Conservation (phyloP, 2,113 vertebrate genomes). For the Oreochromis tanganicae region DNA sequence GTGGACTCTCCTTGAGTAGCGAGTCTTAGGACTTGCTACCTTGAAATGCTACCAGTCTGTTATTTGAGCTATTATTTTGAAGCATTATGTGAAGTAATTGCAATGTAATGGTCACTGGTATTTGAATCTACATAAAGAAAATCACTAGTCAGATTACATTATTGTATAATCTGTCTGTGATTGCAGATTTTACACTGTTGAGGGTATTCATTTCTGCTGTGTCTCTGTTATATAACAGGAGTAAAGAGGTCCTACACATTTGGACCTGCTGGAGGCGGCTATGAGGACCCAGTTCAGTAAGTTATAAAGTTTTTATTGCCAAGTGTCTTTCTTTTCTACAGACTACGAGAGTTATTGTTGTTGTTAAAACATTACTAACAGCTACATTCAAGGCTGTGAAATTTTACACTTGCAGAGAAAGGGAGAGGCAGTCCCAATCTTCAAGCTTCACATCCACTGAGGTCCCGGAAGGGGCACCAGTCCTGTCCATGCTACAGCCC, state of each 20-base stretch:
- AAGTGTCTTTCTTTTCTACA: not conserved
- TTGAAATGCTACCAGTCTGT: not conserved
- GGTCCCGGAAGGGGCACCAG: constrained; percentile 78
- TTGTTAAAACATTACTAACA: not conserved
- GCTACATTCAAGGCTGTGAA: not conserved
- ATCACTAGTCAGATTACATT: not conserved
- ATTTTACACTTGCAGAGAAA: constrained; percentile 56
- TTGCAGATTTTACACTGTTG: not conserved
- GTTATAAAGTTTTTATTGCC: constrained; percentile 12
- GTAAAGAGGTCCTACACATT: constrained; percentile 88
- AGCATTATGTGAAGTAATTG: not conserved
- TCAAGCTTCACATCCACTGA: constrained; percentile 89
- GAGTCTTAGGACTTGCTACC: not conserved
- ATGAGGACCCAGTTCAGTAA: constrained; percentile 85
- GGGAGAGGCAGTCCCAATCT: constrained; percentile 86
- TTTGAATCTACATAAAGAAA: not conserved
- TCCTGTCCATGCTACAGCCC: constrained; percentile 79
- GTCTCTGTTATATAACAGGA: constrained; percentile 59
- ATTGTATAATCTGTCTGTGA: not conserved
- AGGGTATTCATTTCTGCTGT: not conserved
- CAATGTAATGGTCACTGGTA: not conserved
- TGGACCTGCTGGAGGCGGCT: constrained; percentile 83
- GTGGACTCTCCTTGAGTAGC: not conserved
- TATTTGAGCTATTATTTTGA: not conserved
- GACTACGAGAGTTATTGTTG: not conserved